Evolutionary conservation across 37 sponge, comb jelly and placozoan species (phyloP).

Genomic region (Bolinopsis microptera): DNA sequence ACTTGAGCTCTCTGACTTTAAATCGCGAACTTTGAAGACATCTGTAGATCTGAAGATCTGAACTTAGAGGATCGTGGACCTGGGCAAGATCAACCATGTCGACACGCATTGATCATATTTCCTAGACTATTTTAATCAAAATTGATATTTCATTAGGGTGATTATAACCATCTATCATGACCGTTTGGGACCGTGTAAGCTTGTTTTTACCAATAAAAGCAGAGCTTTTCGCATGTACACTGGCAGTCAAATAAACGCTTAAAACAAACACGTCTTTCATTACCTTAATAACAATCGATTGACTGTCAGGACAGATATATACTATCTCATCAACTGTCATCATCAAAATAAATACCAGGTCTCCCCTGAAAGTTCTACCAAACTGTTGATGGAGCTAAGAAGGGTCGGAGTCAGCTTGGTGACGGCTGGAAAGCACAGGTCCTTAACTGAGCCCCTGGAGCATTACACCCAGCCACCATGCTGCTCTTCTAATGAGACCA

Average conservation of each 20-base stretch:
- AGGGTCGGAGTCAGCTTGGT: neutral
- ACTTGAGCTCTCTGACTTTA: too few species aligned
- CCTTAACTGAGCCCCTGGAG: neutral
- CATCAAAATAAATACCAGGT: too few species aligned
- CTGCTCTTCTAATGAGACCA: neutral
- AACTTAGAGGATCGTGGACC: neutral
- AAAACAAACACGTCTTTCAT: neutral
- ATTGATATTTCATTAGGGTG: neutral
- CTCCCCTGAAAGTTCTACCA: too few species aligned
- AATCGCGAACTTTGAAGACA: too few species aligned
- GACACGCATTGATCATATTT: too few species aligned
- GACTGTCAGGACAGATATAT: neutral
- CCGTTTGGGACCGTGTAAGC: neutral
- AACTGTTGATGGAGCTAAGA: too few species aligned
- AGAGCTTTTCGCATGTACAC: neutral
- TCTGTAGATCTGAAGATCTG: neutral
- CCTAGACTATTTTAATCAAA: neutral
- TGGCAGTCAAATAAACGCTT: neutral
- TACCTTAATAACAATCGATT: neutral
- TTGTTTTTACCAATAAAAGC: neutral
- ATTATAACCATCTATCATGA: neutral
- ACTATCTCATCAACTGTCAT: too few species aligned
- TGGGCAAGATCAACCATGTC: too few species aligned
- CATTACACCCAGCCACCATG: neutral
- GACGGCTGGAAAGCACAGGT: neutral